Base-by-base conservation (phyloP, 2,113 vertebrate species). In the Aegithalos caudatus region DNA sequence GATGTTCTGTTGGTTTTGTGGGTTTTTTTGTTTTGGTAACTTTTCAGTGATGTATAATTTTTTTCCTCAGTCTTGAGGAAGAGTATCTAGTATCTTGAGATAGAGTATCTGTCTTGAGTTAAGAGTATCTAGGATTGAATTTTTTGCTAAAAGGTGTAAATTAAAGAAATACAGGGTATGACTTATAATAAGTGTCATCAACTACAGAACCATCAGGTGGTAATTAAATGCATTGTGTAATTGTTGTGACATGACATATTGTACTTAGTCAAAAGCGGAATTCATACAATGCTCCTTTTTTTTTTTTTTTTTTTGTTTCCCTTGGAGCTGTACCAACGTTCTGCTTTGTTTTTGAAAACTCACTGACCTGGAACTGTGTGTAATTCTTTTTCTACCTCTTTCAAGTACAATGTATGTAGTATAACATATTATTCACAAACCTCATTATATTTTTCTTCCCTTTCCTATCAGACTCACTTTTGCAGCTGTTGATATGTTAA, bases 281-380 rank as follows among this genome's bases (percentile, higher is more conserved):
- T 53, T 95, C 53, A 24, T 83, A 54, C n/a, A 11, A 33, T 71
- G 50, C 62, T 81, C 24, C 51, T 84, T 72, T 79, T 53, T 79
- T 82, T 94, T 82, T 73, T 48, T 84, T 72, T 79, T 53, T 79
- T 82, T 94, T 82, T 73, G 66, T 93, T 92, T 93, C 57, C 69
- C 77, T 92, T 81, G 86, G 82, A 92, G 65, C 88, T 71, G 80
- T 92, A 71, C 79, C 70, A 92, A 1, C 11, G 5, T 60, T 90
- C 44, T 76, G 73, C 70, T 93, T 88, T 67, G 82, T 70, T 87
- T 96, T 87, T 86, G 64, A 94, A 85, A 93, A 88, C 35, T 87
- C 86, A 64, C 8, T 95, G 90, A 97, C 92, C 89, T 92, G 88
- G 83, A 96, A 91, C 78, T 74, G 5, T 82, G 58, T 42, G 17